Percentiles rank a stretch among this genome's conserved stretches.
These are phyloP conservation scores for Phasia obesa DNA, from an alignment of 2,888 invertebrate species.

Conservation along the genomic window DNA sequence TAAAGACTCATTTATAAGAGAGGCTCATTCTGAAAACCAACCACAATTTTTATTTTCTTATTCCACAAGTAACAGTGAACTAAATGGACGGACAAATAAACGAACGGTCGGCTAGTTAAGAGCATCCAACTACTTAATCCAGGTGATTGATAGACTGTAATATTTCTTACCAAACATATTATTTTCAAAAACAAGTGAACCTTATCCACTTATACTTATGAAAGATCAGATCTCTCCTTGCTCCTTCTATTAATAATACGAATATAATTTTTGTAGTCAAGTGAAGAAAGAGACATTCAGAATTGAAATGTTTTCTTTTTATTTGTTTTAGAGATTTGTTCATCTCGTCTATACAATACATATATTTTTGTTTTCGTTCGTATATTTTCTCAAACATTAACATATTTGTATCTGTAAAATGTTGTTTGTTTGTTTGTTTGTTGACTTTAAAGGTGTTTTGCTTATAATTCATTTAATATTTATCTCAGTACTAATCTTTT, in stretches of 20 bases:
- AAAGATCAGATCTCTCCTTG: not conserved
- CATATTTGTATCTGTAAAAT: not conserved
- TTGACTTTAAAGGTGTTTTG: slow-evolving; percentile 60
- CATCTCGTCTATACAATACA: not conserved
- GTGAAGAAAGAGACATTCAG: slow-evolving; percentile 13
- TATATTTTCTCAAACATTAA: not conserved
- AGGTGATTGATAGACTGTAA: slow-evolving; percentile 73
- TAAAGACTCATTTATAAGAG: not conserved
- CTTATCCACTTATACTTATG: too few species aligned
- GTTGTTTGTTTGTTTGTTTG: slow-evolving; percentile 14
- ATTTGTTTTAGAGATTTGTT: not conserved
- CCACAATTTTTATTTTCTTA: slow-evolving; percentile 1
- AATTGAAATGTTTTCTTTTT: not conserved
- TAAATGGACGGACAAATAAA: not conserved
- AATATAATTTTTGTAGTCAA: slow-evolving; percentile 44
- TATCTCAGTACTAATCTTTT: slow-evolving; percentile 52
- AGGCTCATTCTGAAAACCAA: slow-evolving; percentile 4
- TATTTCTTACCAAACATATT: slow-evolving; percentile 71
- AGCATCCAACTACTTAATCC: slow-evolving; percentile 62
- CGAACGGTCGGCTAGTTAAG: slow-evolving; percentile 4
- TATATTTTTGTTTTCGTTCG: not conserved
- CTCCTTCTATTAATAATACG: slow-evolving; percentile 28
- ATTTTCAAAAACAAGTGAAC: slow-evolving; percentile 41
- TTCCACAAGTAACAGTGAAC: not conserved
- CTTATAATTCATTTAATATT: slow-evolving; percentile 55